phyloP scores from a whole-genome alignment of 2,888 invertebrate species.

The Apoda limacodes region DNA sequence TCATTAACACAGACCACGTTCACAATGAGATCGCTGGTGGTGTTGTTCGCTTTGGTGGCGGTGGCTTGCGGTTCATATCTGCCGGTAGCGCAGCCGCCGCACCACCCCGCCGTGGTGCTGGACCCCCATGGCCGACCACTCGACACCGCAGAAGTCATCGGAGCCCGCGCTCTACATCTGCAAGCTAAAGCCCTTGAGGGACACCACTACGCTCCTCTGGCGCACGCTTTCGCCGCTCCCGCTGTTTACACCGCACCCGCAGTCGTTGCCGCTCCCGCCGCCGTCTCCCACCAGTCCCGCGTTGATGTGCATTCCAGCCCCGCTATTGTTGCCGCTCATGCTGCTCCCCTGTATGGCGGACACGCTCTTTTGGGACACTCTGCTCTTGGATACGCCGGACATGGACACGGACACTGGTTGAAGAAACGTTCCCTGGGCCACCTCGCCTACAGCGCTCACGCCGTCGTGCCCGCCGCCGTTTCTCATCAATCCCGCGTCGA shows the following conservation, averaged over 20 bases:
- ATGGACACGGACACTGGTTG: constrained; percentile 33
- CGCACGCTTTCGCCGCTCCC: constrained; percentile 29
- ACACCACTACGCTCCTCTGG: constrained; percentile 21
- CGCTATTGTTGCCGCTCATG: constrained; percentile 24
- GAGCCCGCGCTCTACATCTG: constrained; percentile 24
- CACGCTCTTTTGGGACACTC: constrained; percentile 23
- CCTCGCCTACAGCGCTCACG: constrained; percentile 33
- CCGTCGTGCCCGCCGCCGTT: constrained; percentile 49
- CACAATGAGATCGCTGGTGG: constrained; percentile 42
- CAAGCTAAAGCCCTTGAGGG: constrained; percentile 24
- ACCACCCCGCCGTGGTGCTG: constrained; percentile 25
- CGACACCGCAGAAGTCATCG: constrained; percentile 26
- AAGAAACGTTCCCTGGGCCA: constrained; percentile 39
- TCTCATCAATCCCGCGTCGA: constrained; percentile 64
- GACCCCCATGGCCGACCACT: constrained; percentile 26
- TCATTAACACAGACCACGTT: constrained; percentile 41
- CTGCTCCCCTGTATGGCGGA: constrained; percentile 15
- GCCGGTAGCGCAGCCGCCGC: constrained; percentile 22
- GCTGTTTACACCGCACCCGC: constrained; percentile 30
- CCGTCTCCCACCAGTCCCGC: constrained; percentile 26
- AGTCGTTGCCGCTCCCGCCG: constrained; percentile 25
- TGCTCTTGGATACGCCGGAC: constrained; percentile 21
- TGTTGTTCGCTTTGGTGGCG: constrained; percentile 37
- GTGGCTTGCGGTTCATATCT: constrained; percentile 32
- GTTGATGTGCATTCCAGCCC: constrained; percentile 33